phyloP scores from a whole-genome alignment of 2,888 invertebrate species.

The Synergus umbraculus region DNA sequence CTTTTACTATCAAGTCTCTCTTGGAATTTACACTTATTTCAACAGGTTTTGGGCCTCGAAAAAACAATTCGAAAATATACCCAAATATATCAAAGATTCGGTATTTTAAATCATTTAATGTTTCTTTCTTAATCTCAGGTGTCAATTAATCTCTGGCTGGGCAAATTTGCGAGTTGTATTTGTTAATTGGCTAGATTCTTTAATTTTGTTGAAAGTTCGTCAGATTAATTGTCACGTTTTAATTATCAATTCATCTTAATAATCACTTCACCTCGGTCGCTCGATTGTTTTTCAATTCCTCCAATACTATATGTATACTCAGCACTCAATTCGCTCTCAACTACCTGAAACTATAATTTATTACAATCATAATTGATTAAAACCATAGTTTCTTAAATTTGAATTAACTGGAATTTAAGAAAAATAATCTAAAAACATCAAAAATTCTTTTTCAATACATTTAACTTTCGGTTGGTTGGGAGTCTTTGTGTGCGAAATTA shows the following conservation, averaged over 20 bases:
- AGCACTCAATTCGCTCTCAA: constrained; percentile 27
- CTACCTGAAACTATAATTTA: not conserved
- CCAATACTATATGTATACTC: constrained; percentile 36
- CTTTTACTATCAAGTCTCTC: not conserved
- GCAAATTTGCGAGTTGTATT: constrained; percentile 64
- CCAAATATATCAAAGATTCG: not conserved
- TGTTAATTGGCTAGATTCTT: constrained; percentile 71
- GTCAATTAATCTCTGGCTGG: constrained; percentile 38
- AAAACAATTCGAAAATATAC: not conserved
- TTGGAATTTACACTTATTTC: not conserved
- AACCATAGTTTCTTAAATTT: not conserved
- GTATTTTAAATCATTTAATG: not conserved
- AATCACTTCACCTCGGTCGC: constrained; percentile 5
- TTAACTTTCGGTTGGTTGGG: not conserved
- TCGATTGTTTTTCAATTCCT: constrained; percentile 32
- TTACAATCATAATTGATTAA: no score
- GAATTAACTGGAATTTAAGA: not conserved
- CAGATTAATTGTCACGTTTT: constrained; percentile 43
- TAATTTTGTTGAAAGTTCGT: constrained; percentile 69
- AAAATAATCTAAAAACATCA: no score
- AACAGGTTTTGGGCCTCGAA: no score
- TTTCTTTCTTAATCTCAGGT: constrained; percentile 24
- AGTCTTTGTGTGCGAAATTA: constrained; percentile 25
- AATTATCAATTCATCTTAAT: not conserved
- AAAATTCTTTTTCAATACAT: not conserved